Evolutionary conservation across 2,113 vertebrate genomes (phyloP), one percentile per base, ranked within the genome.

Genomic region (Caranx ignobilis): DNA sequence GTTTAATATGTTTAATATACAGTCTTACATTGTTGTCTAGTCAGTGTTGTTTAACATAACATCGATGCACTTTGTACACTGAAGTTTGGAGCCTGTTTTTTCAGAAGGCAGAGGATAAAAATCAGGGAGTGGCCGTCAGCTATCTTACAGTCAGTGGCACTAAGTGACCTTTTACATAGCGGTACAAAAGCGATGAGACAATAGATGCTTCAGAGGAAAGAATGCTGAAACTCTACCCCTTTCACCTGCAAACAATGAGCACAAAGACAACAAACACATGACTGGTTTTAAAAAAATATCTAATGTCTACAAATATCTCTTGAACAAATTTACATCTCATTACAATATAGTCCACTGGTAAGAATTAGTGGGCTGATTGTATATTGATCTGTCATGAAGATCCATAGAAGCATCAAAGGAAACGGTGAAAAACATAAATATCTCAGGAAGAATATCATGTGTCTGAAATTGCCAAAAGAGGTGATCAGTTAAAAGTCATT

Each of bases 221-320:
- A 94, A 90, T 85, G 69, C 74, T 83, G 90, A 82, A 87, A 89
- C 48, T 57, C 45, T 6, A 74, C 66, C 77, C 90, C 11, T 5
- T 70, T 62, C 37, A 21, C 0, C 0, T 52, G 6, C 16, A 16
- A 35, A 85, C 82, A 87, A 76, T 55, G 9, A 39, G 31, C 12
- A 71, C 69, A 75, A 82, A 67, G 31, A 35, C 12, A 52, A 19
- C 3, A 3, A 64, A 8, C 1, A 43, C 0, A 54, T 67, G 1
- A 32, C 1, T 3, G 5, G n/a, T 31, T 2, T 13, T 15, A 47
- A 4, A 11, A 63, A 77, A 35, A 64, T 0, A 32, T 3, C 64
- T 57, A 26, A 26, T 26, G 26, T 66, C 1, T 5, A 6, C 4
- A 19, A 72, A 59, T 62, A 5, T 18, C 15, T 11, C 18, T 6